phyloP scores from a whole-genome alignment of 1,140 invertebrate species.

The Drosophila nikananu region DNA sequence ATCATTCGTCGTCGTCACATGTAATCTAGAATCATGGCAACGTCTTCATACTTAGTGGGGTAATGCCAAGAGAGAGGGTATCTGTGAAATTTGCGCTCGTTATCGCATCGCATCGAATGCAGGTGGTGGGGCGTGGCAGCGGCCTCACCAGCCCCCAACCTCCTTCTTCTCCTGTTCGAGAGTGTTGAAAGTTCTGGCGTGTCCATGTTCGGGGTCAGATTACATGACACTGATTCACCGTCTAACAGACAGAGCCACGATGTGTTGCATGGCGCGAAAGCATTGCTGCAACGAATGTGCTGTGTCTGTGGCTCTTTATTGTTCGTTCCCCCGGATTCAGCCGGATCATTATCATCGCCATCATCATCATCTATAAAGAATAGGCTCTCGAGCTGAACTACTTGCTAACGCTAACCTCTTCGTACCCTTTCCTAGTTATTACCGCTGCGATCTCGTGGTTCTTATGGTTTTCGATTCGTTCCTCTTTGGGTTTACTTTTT shows the following conservation, averaged over 20 bases:
- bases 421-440: constrained; percentile 53
- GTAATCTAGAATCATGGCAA: constrained; percentile 81
- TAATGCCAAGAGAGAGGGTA: constrained; percentile 62
- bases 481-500: constrained; percentile 28
- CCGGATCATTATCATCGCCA: constrained; percentile 32
- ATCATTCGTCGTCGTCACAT: constrained; percentile 59
- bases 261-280: constrained; percentile 66
- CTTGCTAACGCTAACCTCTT: constrained; percentile 9
- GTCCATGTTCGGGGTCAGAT: constrained; percentile 83
- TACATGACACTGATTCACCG: constrained; percentile 80
- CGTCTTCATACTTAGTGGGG: constrained; percentile 78
- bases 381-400: constrained; percentile 34
- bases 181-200: constrained; percentile 83
- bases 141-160: background rate
- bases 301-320: constrained; percentile 57
- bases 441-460: constrained; percentile 43
- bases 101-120: constrained; percentile 71
- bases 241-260: constrained; percentile 70
- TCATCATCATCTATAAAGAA: constrained; percentile 29
- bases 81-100: constrained; percentile 79
- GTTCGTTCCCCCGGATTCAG: constrained; percentile 30
- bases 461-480: constrained; percentile 49
- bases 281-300: constrained; percentile 68
- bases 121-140: constrained; percentile 32
- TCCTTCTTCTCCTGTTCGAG: constrained; percentile 26